A percentile compares a stretch with the other conserved stretches of the same genome.
Conservation (phyloP, 1,140 invertebrate genomes). For the Odontomachus brunneus region DNA sequence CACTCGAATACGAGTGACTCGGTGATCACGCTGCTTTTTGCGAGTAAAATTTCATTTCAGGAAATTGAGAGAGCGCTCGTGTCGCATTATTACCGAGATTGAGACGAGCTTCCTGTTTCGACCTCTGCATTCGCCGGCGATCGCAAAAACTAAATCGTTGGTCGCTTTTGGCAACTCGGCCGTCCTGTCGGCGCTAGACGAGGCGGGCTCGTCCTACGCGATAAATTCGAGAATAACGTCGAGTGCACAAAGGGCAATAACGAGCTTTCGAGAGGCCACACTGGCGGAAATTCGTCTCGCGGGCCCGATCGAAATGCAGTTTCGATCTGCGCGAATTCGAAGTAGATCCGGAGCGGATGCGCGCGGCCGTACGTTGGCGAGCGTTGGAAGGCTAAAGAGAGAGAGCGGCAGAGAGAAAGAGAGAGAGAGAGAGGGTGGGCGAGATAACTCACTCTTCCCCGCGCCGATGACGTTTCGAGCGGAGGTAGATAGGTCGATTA, state of each 20-base stretch:
- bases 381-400: background rate
- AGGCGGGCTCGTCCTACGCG: background rate
- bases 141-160: background rate
- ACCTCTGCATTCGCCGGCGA: background rate
- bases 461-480: constrained; percentile 39
- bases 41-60: no score
- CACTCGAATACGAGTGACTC: no score
- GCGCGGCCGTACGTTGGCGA: constrained; percentile 12
- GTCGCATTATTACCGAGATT: background rate
- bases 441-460: background rate
- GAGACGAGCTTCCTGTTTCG: constrained; percentile 11
- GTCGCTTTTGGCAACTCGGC: background rate
- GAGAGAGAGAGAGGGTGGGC: background rate
- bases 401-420: background rate
- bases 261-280: constrained; percentile 40
- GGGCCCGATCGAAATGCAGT: constrained; percentile 46
- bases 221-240: constrained; percentile 37
- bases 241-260: constrained; percentile 40
- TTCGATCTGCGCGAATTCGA: constrained; percentile 52
- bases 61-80: no score
- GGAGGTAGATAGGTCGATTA: constrained; percentile 33
- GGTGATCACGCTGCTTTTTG: no score
- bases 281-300: constrained; percentile 42
- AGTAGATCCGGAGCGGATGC: constrained; percentile 45
- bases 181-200: background rate